phyloP scores from a whole-genome alignment of 2,888 invertebrate genomes.

The Rhynchonema sp. region DNA sequence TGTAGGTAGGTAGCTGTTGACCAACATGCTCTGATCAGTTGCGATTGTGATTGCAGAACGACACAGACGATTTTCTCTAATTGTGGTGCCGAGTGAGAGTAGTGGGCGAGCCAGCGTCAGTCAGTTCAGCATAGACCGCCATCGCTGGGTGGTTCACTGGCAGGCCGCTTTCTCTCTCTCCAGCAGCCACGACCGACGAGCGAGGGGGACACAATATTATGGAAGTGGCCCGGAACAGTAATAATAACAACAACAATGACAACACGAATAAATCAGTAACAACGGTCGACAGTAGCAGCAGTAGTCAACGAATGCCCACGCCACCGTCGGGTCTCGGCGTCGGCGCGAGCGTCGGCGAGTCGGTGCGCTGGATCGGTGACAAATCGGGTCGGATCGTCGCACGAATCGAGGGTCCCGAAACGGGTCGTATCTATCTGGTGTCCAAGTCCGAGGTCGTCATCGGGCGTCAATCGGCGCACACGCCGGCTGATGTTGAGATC shows the following conservation, averaged over 20 bases:
- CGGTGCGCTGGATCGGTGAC: neutral
- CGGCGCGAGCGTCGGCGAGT: neutral
- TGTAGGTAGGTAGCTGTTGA: too few relatives aligned
- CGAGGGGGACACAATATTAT: neutral
- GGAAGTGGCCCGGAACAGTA: neutral
- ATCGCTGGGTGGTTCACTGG: too few relatives aligned
- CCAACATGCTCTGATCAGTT: too few relatives aligned
- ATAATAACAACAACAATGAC: neutral
- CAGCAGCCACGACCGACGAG: neutral
- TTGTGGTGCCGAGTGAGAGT: too few relatives aligned
- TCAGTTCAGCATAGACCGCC: too few relatives aligned
- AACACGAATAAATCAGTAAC: neutral
- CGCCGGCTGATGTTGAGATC: conserved; percentile 4
- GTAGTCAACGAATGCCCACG: neutral
- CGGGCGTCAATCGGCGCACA: conserved; percentile 4
- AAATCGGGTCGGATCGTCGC: neutral
- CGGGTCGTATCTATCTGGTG: neutral
- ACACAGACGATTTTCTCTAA: too few relatives aligned
- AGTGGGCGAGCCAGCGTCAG: too few relatives aligned
- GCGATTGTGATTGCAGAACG: too few relatives aligned
- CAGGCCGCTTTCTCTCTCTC: neutral
- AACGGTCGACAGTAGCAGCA: neutral
- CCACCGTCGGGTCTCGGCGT: neutral
- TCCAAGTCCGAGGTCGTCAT: neutral
- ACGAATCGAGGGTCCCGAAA: neutral